Evolutionary conservation across 2,888 invertebrate genomes (phyloP), one percentile per base, ranked within the genome.

Genomic region (Melangyna quadrimaculata): DNA sequence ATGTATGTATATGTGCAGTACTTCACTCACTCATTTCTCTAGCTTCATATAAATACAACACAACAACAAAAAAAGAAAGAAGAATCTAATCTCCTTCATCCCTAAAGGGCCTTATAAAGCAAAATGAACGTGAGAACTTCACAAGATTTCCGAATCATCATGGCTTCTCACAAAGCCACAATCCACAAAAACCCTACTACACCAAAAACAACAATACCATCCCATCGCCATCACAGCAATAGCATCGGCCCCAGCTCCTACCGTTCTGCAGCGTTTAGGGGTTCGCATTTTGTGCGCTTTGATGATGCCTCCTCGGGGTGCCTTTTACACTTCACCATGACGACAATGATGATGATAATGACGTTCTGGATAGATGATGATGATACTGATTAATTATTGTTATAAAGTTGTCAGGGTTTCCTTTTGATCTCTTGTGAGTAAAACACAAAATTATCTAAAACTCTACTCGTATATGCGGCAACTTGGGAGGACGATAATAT

Each of bases 331-430:
- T 72, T 67, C 29, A 55, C 43, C 45, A 65, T 51, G 59, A 37
- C 32, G 6, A 78, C 61, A n/a, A n/a, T n/a, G 65, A 57, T 61
- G 65, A 69, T 77, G 59, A 70, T 74, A 51, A 67, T 73, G 78
- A 67, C 35, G 67, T 67, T 51, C n/a, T 35, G 24, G 53, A 51
- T 51, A 61, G 17, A 63, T 53, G 67, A 75, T 65, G 65, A 74
- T 65, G 79, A 74, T 84, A 59, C 61, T 84, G 84, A 84, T 84
- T 84, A 84, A 84, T 75, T 79, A 79, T 84, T 84, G 75, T 75
- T 74, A 70, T 75, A 70, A 78, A 72, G 72, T 78, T 72, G 65
- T 71, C 83, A 74, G 61, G 73, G 29, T 61, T 83, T 35, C 48
- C 74, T 79, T 83, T 84, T 75, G 84, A 79, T 74, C 74, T 74